Evolutionary conservation across 2,888 invertebrate genomes (phyloP).

Genomic region (Hoplodrina ambigua): DNA sequence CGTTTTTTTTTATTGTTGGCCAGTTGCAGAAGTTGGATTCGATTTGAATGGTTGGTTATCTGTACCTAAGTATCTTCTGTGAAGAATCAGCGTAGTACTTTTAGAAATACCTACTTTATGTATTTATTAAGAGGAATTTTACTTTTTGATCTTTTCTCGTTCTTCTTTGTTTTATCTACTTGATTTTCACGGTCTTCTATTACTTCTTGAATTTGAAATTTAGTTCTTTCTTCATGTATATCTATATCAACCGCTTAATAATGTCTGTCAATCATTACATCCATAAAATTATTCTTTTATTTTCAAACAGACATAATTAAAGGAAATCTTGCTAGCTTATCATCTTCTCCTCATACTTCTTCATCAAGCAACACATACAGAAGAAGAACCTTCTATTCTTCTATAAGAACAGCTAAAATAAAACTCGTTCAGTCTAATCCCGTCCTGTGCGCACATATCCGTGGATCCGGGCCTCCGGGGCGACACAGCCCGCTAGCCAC

Average conservation of each 20-base stretch:
- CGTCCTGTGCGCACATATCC: conserved; percentile 72
- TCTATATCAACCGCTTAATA: no score
- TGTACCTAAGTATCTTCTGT: neutral
- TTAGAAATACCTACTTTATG: no score
- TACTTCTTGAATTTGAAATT: neutral
- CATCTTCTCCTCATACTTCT: neutral
- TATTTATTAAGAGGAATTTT: no score
- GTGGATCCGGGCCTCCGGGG: conserved; percentile 66
- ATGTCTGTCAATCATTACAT: no score
- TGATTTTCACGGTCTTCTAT: neutral
- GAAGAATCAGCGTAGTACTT: neutral
- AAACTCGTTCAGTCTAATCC: conserved; percentile 62
- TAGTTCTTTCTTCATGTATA: no score
- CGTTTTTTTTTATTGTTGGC: neutral
- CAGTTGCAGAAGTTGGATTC: neutral
- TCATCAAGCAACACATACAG: neutral
- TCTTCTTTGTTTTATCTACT: neutral
- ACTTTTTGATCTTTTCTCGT: no score
- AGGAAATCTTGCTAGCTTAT: neutral
- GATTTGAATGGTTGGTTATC: neutral
- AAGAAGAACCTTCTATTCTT: neutral
- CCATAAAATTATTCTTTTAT: neutral
- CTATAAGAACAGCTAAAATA: conserved; percentile 12
- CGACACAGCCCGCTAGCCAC: conserved; percentile 79
- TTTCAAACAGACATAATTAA: neutral